A percentile compares a stretch with the other conserved stretches of the same genome.
phyloP scores from a whole-genome alignment of 2,797 vertebrate genomes.

The Eospalax fontanierii region DNA sequence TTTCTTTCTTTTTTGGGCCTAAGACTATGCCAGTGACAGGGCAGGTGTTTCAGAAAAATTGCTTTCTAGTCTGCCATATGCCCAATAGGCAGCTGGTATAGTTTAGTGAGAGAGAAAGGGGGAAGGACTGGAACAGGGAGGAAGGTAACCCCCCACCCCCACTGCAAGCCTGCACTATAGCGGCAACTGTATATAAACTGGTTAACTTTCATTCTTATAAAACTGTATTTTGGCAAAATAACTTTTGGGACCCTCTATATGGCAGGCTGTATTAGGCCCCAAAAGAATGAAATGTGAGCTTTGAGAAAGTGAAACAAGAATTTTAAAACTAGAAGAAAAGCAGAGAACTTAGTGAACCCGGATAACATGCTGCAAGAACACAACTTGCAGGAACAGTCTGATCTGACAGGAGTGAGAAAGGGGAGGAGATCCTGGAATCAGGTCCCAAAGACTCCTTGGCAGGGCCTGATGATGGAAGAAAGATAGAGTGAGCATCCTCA shows the following conservation, averaged over 20 bases:
- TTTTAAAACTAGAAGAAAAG: not conserved
- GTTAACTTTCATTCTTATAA: conserved; percentile 27
- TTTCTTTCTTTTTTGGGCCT: not conserved
- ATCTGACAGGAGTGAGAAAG: not conserved
- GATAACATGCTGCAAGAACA: not conserved
- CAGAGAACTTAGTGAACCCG: not conserved
- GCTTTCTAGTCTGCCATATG: not conserved
- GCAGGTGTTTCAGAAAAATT: not conserved
- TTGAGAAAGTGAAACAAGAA: not conserved
- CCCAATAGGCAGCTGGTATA: not conserved
- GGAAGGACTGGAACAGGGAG: not conserved
- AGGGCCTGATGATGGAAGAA: not conserved
- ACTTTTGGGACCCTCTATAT: not conserved
- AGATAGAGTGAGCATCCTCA: not conserved
- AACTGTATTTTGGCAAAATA: conserved; percentile 13
- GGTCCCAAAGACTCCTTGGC: not conserved
- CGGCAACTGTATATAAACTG: not conserved
- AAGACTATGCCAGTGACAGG: not conserved
- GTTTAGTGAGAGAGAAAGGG: not conserved
- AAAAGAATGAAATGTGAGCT: not conserved
- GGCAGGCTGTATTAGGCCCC: not conserved
- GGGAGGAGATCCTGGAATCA: not conserved
- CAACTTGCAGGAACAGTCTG: not conserved
- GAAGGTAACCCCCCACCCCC: not conserved
- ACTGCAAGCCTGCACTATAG: not conserved